Evolutionary conservation across 2,113 vertebrate species (phyloP).

Genomic region (Oreochromis spilurus): DNA sequence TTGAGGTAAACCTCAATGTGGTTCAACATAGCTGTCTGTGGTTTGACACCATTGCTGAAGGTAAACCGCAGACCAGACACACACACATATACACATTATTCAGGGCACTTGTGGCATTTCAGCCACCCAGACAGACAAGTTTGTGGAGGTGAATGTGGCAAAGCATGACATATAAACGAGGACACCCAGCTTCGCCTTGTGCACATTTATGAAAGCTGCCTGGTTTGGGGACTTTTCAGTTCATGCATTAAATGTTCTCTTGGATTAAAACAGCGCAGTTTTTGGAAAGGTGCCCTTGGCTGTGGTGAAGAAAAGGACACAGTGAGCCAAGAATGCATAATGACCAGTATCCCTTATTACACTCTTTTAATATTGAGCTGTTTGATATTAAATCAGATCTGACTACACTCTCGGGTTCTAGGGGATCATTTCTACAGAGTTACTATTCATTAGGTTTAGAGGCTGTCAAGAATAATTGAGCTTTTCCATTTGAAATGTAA

Average conservation of each 20-base stretch:
- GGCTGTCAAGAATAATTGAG: not conserved
- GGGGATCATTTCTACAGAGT: not conserved
- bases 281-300: constrained; percentile 25
- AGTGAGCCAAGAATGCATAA: constrained; percentile 15
- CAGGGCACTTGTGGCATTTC: not conserved
- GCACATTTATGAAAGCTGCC: constrained; percentile 9
- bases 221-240: not conserved
- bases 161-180: not conserved
- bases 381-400: constrained; percentile 19
- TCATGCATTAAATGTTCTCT: constrained; percentile 35
- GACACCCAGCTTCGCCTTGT: constrained; percentile 11
- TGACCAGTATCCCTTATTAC: constrained; percentile 2
- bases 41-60: constrained; percentile 43
- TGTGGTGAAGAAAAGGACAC: not conserved
- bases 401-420: not conserved
- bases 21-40: constrained; percentile 38
- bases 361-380: not conserved
- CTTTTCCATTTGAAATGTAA: not conserved
- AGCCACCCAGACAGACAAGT: not conserved
- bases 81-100: not conserved
- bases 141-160: not conserved
- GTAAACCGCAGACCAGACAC: constrained; percentile 31
- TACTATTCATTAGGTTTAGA: not conserved
- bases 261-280: not conserved
- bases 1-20: constrained; percentile 38